phyloP scores from a whole-genome alignment of 2,797 vertebrate genomes.

The Syngnathus rostellatus region DNA sequence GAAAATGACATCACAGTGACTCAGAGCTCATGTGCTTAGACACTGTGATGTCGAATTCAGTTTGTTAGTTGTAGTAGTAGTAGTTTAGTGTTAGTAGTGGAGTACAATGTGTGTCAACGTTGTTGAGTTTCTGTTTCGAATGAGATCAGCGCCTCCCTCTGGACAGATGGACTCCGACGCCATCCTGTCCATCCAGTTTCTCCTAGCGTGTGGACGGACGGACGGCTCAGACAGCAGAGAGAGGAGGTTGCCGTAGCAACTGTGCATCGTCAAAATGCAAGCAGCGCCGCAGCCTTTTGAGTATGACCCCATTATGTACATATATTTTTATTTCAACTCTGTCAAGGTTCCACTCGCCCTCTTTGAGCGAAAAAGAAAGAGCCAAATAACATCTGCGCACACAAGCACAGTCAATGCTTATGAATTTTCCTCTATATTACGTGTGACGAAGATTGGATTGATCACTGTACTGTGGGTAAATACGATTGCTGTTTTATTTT shows the following conservation, averaged over 20 bases:
- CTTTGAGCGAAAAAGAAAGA: conserved; percentile 2
- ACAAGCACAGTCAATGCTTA: neutral
- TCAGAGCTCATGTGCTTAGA: too few relatives aligned
- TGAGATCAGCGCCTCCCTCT: conserved; percentile 42
- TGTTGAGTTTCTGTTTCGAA: conserved; percentile 7
- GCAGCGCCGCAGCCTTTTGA: conserved; percentile 47
- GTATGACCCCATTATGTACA: conserved; percentile 28
- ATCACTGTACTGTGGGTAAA: neutral
- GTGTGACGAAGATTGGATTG: neutral
- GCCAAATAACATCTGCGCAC: neutral
- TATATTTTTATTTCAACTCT: neutral
- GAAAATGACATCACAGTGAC: too few relatives aligned
- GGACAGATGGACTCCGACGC: conserved; percentile 22
- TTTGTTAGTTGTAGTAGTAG: neutral
- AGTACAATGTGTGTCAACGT: too few relatives aligned
- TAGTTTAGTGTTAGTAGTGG: neutral
- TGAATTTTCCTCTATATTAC: neutral
- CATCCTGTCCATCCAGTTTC: neutral
- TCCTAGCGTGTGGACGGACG: conserved; percentile 11
- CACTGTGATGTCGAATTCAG: neutral
- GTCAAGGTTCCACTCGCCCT: conserved; percentile 20
- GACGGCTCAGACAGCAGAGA: conserved; percentile 31
- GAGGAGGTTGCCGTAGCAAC: conserved; percentile 63
- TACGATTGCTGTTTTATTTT: neutral
- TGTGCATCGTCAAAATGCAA: conserved; percentile 21